Percentiles rank a stretch among this genome's conserved stretches.
phyloP scores from a whole-genome alignment of 2,888 invertebrate genomes.

The Apotomis betuletana region DNA sequence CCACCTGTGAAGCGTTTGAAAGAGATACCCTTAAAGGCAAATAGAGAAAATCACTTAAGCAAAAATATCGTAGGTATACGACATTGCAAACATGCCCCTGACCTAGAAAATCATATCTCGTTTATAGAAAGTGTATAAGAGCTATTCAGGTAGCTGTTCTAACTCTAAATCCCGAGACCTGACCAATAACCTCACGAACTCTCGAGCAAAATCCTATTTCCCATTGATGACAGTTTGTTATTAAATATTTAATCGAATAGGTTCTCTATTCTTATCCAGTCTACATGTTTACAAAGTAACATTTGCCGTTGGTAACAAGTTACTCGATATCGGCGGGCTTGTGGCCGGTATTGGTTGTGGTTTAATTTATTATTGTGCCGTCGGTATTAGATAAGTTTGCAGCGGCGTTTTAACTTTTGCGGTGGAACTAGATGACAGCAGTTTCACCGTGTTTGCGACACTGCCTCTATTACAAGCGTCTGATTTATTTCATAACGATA shows the following conservation, averaged over 20 bases:
- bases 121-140: too few species aligned
- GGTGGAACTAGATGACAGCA: neutral
- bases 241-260: slow-evolving; percentile 12
- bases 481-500: slow-evolving; percentile 9
- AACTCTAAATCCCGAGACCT: neutral
- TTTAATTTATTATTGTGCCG: neutral
- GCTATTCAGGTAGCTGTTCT: too few species aligned
- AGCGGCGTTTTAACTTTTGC: neutral
- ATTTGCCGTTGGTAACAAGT: neutral
- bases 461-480: neutral
- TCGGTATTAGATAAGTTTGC: neutral
- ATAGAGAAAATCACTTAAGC: too few species aligned
- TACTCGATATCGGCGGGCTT: neutral
- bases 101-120: too few species aligned
- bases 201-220: neutral
- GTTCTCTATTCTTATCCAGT: neutral
- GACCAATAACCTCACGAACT: neutral
- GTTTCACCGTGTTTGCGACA: neutral
- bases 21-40: too few species aligned
- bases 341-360: neutral
- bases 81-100: too few species aligned
- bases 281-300: neutral
- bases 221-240: neutral
- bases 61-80: too few species aligned
- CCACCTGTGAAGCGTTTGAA: too few species aligned